Conservation (phyloP, 2,113 vertebrate species). For the crab-eating macaque (Macaca fascicularis) region T2T-MFA8v1.1 NC_088393.1:1510501-1511000, state of each 20-base stretch:
- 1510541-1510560: too few relatives aligned
- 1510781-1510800: accelerated
- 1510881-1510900: neutral
- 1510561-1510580: neutral
- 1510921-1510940: neutral
- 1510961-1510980: accelerated
- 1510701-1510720: neutral
- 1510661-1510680: neutral
- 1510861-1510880: neutral
- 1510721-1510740: neutral
- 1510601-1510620: neutral
- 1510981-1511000: neutral
- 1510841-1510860: accelerated
- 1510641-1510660: neutral
- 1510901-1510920: neutral
- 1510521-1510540: accelerated
- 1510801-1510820: accelerated
- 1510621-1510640: neutral
- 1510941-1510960: neutral
- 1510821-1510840: accelerated
- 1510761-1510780: neutral
- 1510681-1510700: neutral
- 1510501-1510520: accelerated
- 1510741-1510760: neutral
- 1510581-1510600: too few relatives aligned